Percentiles rank a stretch among this genome's conserved stretches.
Evolutionary conservation across 2,888 invertebrate genomes (phyloP).

Genomic region (Atethmia centrago): DNA sequence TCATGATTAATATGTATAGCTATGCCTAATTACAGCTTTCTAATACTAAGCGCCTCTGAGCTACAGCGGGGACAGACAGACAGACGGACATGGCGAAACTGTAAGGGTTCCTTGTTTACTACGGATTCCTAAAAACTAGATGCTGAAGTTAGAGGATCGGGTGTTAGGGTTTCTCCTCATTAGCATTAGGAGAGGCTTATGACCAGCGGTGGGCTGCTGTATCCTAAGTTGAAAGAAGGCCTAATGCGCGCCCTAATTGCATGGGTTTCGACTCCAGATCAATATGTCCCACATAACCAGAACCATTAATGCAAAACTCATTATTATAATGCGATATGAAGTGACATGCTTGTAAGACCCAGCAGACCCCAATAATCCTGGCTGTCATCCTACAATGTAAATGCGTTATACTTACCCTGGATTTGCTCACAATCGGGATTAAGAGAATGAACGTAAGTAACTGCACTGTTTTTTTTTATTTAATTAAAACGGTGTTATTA

Average conservation of each 20-base stretch:
- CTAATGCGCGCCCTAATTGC: not conserved
- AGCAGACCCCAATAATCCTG: slow-evolving; percentile 32
- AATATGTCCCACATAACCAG: no score
- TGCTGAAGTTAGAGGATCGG: not conserved
- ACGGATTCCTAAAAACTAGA: no score
- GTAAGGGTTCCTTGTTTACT: no score
- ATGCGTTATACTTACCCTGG: slow-evolving; percentile 33
- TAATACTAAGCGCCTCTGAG: no score
- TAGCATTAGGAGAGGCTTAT: not conserved
- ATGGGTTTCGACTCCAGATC: not conserved
- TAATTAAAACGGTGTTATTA: slow-evolving; percentile 23
- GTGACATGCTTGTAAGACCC: slow-evolving; percentile 1
- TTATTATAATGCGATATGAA: slow-evolving; percentile 12
- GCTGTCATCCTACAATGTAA: slow-evolving; percentile 10
- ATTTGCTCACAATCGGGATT: slow-evolving; percentile 26
- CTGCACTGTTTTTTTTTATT: slow-evolving; percentile 33
- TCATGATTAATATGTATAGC: no score
- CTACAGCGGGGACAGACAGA: no score
- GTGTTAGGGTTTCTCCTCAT: not conserved
- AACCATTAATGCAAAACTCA: slow-evolving; percentile 8
- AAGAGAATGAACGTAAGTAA: slow-evolving; percentile 39
- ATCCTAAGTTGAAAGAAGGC: not conserved
- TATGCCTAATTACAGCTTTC: no score
- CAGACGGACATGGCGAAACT: not conserved
- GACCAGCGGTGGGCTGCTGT: not conserved